These are phyloP conservation scores for Falcunculus frontatus DNA, from an alignment of 2,113 vertebrate species.

Conservation along the genomic window DNA sequence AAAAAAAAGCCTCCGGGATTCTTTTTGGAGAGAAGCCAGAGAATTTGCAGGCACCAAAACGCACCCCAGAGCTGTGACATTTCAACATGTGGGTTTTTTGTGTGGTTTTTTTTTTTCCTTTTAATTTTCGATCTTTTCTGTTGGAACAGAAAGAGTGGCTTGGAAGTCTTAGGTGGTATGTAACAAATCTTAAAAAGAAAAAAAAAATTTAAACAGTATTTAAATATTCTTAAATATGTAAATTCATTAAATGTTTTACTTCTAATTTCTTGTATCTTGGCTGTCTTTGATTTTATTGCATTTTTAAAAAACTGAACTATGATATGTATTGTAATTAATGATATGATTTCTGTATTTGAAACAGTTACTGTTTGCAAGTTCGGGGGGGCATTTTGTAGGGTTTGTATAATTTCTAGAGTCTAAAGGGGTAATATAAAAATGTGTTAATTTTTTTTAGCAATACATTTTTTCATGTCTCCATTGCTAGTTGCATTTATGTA, in stretches of 20 bases:
- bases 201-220: slow-evolving; percentile 77
- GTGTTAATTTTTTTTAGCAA: slow-evolving; percentile 68
- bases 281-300: slow-evolving; percentile 79
- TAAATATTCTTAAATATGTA: slow-evolving; percentile 86
- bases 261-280: slow-evolving; percentile 80
- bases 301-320: slow-evolving; percentile 75
- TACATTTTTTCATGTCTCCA: slow-evolving; percentile 63
- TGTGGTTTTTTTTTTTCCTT: slow-evolving; percentile 5
- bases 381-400: slow-evolving; percentile 72
- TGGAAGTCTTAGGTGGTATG: slow-evolving; percentile 94
- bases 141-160: slow-evolving; percentile 87
- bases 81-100: slow-evolving; percentile 73
- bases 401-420: slow-evolving; percentile 80
- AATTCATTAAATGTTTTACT: slow-evolving; percentile 84
- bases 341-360: slow-evolving; percentile 77
- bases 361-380: slow-evolving; percentile 70
- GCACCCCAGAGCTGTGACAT: slow-evolving; percentile 86
- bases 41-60: slow-evolving; percentile 76
- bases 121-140: slow-evolving; percentile 78
- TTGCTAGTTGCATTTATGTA: slow-evolving; percentile 69
- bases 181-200: slow-evolving; percentile 72
- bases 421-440: slow-evolving; percentile 75
- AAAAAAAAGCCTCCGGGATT: slow-evolving; percentile 45
- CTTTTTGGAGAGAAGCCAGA: slow-evolving; percentile 64
- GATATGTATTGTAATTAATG: slow-evolving; percentile 80